Percentiles rank a stretch among this genome's conserved stretches.
Conservation (phyloP, 2,888 invertebrate genomes). For the Lamellibrachia satsuma region DNA sequence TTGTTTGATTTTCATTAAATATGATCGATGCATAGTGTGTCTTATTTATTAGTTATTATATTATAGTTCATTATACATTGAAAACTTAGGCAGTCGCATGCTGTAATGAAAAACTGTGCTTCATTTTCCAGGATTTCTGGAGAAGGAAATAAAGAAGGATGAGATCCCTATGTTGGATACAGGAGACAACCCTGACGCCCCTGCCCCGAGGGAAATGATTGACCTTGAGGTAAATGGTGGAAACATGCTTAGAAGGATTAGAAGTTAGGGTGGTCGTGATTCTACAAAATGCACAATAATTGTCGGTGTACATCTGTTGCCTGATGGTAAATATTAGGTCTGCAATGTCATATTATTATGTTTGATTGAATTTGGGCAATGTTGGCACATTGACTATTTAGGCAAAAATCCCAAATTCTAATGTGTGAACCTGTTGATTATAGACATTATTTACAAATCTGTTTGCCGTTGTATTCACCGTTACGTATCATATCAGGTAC, state of each 20-base stretch:
- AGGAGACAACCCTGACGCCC: constrained; percentile 98
- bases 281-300: too few species aligned
- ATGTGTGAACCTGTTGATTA: too few species aligned
- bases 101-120: background rate
- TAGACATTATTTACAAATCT: too few species aligned
- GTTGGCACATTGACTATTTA: too few species aligned
- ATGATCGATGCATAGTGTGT: background rate
- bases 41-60: background rate
- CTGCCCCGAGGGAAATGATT: constrained; percentile 98
- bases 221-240: constrained; percentile 38
- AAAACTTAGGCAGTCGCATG: background rate
- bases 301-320: too few species aligned
- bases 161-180: constrained; percentile 98
- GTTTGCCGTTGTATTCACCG: too few species aligned
- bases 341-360: too few species aligned
- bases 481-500: too few species aligned
- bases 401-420: too few species aligned
- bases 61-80: background rate
- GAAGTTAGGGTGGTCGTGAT: background rate
- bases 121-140: constrained; percentile 76
- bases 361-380: too few species aligned
- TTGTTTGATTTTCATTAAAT: background rate
- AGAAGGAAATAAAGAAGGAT: constrained; percentile 97
- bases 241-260: background rate
- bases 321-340: too few species aligned